Conservation (phyloP, 2,113 vertebrate species). For the Tenebrosternarchus preto region DNA sequence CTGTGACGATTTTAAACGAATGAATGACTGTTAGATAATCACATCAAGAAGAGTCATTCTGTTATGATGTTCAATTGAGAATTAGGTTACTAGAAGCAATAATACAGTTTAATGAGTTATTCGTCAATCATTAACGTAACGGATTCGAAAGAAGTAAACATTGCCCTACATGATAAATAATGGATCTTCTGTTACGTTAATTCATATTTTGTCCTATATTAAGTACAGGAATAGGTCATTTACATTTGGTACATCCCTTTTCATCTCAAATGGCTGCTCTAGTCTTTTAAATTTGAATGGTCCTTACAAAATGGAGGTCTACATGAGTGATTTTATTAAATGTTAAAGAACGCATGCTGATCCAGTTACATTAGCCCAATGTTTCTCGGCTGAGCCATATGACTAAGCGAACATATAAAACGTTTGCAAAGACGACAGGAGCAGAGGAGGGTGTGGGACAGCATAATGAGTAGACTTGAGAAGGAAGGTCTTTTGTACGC, state of each 20-base stretch:
- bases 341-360: slow-evolving; percentile 6
- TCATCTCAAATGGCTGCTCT: slow-evolving; percentile 70
- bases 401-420: slow-evolving; percentile 6
- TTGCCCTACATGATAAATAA: background rate
- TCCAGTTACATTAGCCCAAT: slow-evolving; percentile 35
- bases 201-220: background rate
- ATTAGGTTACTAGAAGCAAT: slow-evolving; percentile 27
- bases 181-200: too few relatives aligned
- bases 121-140: background rate
- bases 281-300: slow-evolving; percentile 43
- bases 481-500: slow-evolving; percentile 31
- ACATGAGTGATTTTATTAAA: slow-evolving; percentile 16
- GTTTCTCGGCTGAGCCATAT: slow-evolving; percentile 1
- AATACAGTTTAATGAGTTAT: background rate
- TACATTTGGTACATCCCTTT: background rate
- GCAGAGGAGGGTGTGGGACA: slow-evolving; percentile 53
- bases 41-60: slow-evolving; percentile 22
- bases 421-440: slow-evolving; percentile 26
- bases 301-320: slow-evolving; percentile 73
- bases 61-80: slow-evolving; percentile 43
- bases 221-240: background rate
- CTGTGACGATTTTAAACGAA: background rate
- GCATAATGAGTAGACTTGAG: slow-evolving; percentile 33
- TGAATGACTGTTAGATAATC: slow-evolving; percentile 37
- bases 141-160: background rate